phyloP scores from a whole-genome alignment of 2,797 vertebrate species.

The Propithecus deckenii region DNA sequence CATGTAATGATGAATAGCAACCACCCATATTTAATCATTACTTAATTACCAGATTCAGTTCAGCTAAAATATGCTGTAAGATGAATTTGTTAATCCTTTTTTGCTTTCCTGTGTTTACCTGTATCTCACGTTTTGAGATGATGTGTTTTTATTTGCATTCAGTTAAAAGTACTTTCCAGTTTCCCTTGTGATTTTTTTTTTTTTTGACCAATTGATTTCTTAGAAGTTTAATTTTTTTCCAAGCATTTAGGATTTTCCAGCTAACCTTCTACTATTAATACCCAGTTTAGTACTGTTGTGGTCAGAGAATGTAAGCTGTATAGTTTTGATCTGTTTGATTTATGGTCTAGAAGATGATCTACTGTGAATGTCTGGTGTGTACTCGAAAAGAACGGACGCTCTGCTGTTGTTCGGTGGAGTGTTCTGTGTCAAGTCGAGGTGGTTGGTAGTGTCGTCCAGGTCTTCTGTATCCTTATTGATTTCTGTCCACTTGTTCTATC shows the following conservation, averaged over 20 bases:
- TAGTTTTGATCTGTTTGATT: not conserved
- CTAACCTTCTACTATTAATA: not conserved
- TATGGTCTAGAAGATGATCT: not conserved
- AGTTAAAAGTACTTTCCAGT: not conserved
- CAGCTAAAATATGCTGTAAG: not conserved
- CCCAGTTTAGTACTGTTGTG: not conserved
- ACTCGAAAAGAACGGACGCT: not conserved
- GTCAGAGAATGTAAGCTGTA: not conserved
- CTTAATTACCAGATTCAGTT: not conserved
- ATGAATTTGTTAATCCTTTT: not conserved
- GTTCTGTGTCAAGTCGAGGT: not conserved
- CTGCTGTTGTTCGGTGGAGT: not conserved
- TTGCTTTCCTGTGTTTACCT: slow-evolving; percentile 12
- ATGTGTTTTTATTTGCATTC: not conserved
- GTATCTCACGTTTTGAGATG: not conserved
- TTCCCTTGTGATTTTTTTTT: not conserved
- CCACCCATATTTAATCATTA: not conserved
- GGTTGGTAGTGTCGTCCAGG: not conserved
- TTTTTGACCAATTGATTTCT: not conserved
- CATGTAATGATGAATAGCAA: not conserved
- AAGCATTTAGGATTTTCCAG: not conserved
- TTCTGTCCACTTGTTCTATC: not conserved
- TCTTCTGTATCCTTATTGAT: not conserved
- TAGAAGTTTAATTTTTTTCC: slow-evolving; percentile 28
- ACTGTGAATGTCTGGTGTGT: not conserved